Base-by-base conservation (phyloP, 1,140 invertebrate genomes). In the Zaprionus nigranus region DNA sequence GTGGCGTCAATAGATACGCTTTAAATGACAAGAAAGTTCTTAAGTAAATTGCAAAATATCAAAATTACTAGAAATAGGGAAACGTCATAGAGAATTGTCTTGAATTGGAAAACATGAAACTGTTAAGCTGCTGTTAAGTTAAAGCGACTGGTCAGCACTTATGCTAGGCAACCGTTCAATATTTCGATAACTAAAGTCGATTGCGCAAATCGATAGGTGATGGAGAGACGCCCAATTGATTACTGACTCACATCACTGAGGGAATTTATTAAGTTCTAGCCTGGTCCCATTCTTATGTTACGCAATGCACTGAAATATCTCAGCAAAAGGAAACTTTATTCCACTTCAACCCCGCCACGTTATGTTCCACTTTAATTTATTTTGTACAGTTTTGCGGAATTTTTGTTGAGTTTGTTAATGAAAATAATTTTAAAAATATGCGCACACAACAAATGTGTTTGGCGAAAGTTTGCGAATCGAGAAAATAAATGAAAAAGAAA, bases 1-100 rank as follows among this genome's bases (percentile, higher is more conserved):
- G 15, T 7, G 17, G 73, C 61, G 34, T 60, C 69, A 57, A 36
- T 49, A 22, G 57, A 71, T 51, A 57, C 58, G 53, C 34, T 17
- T 3, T 54, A 28, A 6, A 57, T 3, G n/a, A 46, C 40, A 46
- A 17, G n/a, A 7, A 17, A 9, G 9, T 34, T 34, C 9, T 11
- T 34, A 34, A 34, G 30, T 11, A 11, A 34, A 11, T 11, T 34
- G 30, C 9, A 3, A 34, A 34, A 34, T 9, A 34, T 34, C 30
- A 34, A 34, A 2, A 11, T 11, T 11, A 11, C 9, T 34, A 34
- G 9, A 3, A 34, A 11, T 11, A 34, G 9, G 30, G 3, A 34
- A 34, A 34, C 9, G 2, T 3, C 11, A 34, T 3, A 9, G 9
- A 30, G 28, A 30, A 30, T 30, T 30, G 7, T 9, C 9, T 3